phyloP scores from a whole-genome alignment of 1,140 invertebrate species.

The Psilanteris sp. region DNA sequence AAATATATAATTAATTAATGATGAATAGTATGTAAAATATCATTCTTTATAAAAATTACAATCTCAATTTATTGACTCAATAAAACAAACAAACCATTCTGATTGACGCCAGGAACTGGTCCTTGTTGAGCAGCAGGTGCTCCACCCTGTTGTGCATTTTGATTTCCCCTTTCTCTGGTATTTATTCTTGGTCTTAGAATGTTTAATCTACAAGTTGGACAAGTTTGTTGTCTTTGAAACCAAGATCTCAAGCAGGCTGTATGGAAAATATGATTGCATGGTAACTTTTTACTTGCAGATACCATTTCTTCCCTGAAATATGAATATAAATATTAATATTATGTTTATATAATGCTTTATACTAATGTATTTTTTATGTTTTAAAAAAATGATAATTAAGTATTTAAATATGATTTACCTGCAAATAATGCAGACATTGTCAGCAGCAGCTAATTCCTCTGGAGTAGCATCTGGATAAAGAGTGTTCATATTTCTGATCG shows the following conservation, averaged over 20 bases:
- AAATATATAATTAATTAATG: no score
- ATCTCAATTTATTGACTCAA: no score
- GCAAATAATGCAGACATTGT: conserved; percentile 99
- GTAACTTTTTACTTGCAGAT: conserved; percentile 95
- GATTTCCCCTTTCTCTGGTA: conserved; percentile 43
- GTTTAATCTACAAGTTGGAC: conserved; percentile 98
- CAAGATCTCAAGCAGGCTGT: conserved; percentile 98
- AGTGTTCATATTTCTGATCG: conserved; percentile 99
- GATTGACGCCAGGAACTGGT: conserved; percentile 71
- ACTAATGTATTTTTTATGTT: no score
- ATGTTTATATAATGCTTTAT: no score
- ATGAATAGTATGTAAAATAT: no score
- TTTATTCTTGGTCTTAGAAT: conserved; percentile 83
- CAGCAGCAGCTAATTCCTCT: conserved; percentile 95
- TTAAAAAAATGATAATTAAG: no score
- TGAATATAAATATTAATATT: background rate
- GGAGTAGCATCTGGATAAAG: conserved; percentile 97
- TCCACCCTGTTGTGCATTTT: conserved; percentile 63
- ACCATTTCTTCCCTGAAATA: conserved; percentile 81
- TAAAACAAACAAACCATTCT: conserved; percentile 50
- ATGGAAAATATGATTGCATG: conserved; percentile 99
- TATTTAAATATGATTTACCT: no score
- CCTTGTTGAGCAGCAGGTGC: conserved; percentile 75
- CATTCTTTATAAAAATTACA: no score
- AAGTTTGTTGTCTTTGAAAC: conserved; percentile 99